Conservation (phyloP, 2,797 vertebrate species). For the Platyrinchus mystaceus region DNA sequence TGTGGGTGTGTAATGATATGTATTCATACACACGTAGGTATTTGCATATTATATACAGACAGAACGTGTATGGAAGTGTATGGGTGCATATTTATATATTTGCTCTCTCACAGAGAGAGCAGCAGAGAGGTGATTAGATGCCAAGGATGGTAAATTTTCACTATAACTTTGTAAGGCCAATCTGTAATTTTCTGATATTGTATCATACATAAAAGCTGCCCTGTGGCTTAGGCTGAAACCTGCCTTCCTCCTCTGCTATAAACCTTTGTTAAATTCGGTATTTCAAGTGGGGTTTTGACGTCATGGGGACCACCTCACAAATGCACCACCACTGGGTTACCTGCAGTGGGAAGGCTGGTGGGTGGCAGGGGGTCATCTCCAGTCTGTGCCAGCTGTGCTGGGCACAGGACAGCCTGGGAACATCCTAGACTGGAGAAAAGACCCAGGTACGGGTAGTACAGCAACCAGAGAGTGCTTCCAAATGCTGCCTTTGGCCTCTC, state of each 20-base stretch:
- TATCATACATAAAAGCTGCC: neutral
- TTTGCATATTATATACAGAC: neutral
- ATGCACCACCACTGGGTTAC: neutral
- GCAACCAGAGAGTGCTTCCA: neutral
- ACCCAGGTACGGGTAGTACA: neutral
- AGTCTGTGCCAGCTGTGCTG: accelerated
- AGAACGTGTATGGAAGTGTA: neutral
- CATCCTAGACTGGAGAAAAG: neutral
- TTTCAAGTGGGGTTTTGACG: neutral
- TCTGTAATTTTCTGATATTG: neutral
- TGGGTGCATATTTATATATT: neutral
- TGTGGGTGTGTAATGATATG: conserved; percentile 3
- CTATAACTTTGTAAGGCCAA: neutral
- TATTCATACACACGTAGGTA: neutral
- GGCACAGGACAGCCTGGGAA: neutral
- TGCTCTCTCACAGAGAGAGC: neutral
- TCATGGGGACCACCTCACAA: neutral
- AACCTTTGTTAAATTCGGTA: neutral
- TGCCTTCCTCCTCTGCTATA: neutral
- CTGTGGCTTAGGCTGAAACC: neutral
- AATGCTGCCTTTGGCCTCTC: neutral
- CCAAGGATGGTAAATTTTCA: neutral
- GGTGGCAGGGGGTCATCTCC: neutral
- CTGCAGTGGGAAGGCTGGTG: neutral
- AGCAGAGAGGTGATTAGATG: neutral